A percentile compares a stretch with the other conserved stretches of the same genome.
Conservation (phyloP, 2,888 invertebrate species). For the Parapristionchus giblindavisi region DNA sequence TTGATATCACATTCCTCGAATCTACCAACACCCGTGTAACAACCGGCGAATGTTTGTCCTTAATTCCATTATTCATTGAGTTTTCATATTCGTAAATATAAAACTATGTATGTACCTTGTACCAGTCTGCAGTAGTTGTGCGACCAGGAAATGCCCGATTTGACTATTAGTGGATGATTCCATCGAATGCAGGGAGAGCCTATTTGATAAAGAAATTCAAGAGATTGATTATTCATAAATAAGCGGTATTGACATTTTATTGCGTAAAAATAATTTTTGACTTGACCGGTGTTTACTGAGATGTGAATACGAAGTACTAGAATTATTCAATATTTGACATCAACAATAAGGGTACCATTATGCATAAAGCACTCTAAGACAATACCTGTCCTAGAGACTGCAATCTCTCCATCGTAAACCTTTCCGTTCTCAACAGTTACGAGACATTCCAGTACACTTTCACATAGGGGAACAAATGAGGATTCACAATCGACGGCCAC, state of each 20-base stretch:
- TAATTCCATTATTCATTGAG: not conserved
- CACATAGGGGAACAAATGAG: constrained; percentile 49
- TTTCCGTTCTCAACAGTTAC: constrained; percentile 19
- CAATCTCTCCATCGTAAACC: constrained; percentile 20
- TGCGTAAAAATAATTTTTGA: not conserved
- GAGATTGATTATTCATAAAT: too few species aligned
- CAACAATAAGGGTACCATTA: too few species aligned
- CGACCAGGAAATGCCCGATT: constrained; percentile 36
- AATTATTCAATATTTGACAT: too few species aligned
- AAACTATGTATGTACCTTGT: not conserved
- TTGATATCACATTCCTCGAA: constrained; percentile 29
- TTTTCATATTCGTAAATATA: not conserved
- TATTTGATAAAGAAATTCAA: too few species aligned
- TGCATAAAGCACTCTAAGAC: not conserved
- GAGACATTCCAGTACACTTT: constrained; percentile 50
- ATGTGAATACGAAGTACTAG: too few species aligned
- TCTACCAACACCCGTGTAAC: not conserved
- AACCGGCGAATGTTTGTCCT: constrained; percentile 26
- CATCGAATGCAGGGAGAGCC: constrained; percentile 55
- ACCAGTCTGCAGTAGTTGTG: constrained; percentile 49
- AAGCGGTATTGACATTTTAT: constrained; percentile 11
- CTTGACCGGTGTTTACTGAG: too few species aligned
- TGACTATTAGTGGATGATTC: constrained; percentile 49
- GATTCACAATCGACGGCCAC: constrained; percentile 53
- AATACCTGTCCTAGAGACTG: not conserved